Base-by-base conservation (phyloP, 2,113 vertebrate genomes). In the Aix galericulata region DNA sequence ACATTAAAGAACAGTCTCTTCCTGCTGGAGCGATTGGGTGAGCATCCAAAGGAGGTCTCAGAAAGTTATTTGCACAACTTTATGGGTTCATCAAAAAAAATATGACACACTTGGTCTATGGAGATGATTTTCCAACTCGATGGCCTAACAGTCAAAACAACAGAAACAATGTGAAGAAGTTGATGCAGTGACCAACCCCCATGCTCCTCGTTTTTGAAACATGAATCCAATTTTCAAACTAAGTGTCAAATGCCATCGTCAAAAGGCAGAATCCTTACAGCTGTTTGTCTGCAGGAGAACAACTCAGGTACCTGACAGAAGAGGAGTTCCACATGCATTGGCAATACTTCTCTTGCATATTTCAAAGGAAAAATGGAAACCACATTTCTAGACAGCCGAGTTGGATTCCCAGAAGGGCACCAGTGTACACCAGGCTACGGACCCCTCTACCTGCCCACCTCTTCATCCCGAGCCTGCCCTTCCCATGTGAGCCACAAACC, bases 311-410 rank as follows among this genome's bases (percentile, higher is more conserved):
- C 92, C 38, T 55, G 82, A 82, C 85, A 8, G 8, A n/a, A 77
- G 72, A 94, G 68, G 84, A 81, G 46, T 17, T 72, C 74, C 32
- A 79, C 8, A 18, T 16, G 40, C 18, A 66, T 8, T 82, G 93
- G 93, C 93, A 93, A 46, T 44, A 55, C 53, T 73, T 44, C 58
- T 79, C 67, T 60, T n/a, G 23, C 38, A 4, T 59, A 75, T 96
- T 96, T 95, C 91, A 72, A 92, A 96, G 94, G 73, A 82, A 68
- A 94, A 95, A 95, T 71, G 74, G 92, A 97, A 97, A 93, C 86
- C 96, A 95, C 71, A 78, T 95, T 97, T 96, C 77, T 86, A 83
- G 88, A 77, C 78, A 6, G 66, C 79, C 48, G 66, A 29, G 20
- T 6, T 92, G 68, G 86, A 88, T 89, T 55, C 77, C 76, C 90